Percentiles rank a stretch among this genome's conserved stretches.
Conservation (phyloP, 2,113 vertebrate genomes). For the Psettodes erumei region DNA sequence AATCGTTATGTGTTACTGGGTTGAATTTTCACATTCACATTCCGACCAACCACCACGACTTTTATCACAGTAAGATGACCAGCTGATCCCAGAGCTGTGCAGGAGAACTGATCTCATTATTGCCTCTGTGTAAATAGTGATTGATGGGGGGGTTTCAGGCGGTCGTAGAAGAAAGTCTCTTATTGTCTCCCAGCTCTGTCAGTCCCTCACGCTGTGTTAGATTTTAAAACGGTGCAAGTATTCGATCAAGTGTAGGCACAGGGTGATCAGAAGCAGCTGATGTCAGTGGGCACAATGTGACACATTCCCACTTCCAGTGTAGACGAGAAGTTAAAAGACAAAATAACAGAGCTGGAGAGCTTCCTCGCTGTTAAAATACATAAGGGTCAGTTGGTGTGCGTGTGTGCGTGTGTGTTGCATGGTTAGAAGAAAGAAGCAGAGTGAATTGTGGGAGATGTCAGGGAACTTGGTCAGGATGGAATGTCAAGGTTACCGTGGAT, state of each 20-base stretch:
- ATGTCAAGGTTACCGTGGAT: constrained; percentile 84
- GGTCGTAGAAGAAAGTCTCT: too few species aligned
- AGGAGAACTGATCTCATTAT: not conserved
- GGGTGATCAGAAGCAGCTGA: not conserved
- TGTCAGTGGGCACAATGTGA: not conserved
- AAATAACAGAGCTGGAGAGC: not conserved
- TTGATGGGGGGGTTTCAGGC: not conserved
- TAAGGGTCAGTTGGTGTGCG: not conserved
- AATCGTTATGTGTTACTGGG: constrained; percentile 27
- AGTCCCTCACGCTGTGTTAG: not conserved
- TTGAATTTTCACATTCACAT: too few species aligned
- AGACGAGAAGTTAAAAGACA: constrained; percentile 4
- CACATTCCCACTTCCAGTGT: constrained; percentile 2
- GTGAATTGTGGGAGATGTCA: constrained; percentile 80
- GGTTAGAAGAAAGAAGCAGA: constrained; percentile 45
- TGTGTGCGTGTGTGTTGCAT: constrained; percentile 37
- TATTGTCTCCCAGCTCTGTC: not conserved
- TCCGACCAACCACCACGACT: not conserved
- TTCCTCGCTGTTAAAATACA: not conserved
- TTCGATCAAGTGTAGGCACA: not conserved
- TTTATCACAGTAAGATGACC: too few species aligned
- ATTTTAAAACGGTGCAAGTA: not conserved
- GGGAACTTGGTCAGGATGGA: constrained; percentile 79
- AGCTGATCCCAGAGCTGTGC: not conserved
- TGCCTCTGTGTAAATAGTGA: not conserved